Conservation (phyloP, 2,888 invertebrate genomes). For the Pandemis cinnamomeana region DNA sequence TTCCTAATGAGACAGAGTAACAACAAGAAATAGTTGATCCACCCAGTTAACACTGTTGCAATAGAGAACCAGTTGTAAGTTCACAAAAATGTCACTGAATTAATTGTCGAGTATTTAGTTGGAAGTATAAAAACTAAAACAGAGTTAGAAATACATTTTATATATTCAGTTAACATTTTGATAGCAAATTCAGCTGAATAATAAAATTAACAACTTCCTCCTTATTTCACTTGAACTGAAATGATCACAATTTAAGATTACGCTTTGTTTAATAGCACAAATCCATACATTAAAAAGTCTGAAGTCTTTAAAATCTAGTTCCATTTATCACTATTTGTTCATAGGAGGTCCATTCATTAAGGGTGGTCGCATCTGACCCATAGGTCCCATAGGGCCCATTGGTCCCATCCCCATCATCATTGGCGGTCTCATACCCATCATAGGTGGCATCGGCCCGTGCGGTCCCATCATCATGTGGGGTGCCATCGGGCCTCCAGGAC, state of each 20-base stretch:
- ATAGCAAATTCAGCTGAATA: not conserved
- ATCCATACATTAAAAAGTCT: not conserved
- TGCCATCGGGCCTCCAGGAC: constrained; percentile 88
- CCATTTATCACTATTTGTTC: constrained; percentile 69
- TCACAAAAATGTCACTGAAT: no score
- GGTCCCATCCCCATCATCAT: constrained; percentile 87
- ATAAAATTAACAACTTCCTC: no score
- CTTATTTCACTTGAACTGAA: not conserved
- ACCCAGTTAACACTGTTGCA: no score
- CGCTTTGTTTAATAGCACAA: not conserved
- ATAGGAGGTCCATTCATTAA: constrained; percentile 89
- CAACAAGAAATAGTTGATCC: no score
- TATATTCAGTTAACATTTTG: not conserved
- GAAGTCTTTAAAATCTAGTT: constrained; percentile 5
- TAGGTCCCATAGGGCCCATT: constrained; percentile 87
- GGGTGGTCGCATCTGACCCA: constrained; percentile 90
- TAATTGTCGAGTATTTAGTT: no score
- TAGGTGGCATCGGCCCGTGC: constrained; percentile 91
- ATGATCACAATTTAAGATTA: not conserved
- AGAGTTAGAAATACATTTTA: no score
- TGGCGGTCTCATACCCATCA: constrained; percentile 87
- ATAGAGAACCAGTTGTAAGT: no score
- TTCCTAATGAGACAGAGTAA: no score
- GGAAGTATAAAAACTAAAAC: no score
- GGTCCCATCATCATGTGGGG: constrained; percentile 94